Evolutionary conservation across 2,888 invertebrate genomes (phyloP), one percentile per base, ranked within the genome.

Genomic region (Tanypteryx hageni): DNA sequence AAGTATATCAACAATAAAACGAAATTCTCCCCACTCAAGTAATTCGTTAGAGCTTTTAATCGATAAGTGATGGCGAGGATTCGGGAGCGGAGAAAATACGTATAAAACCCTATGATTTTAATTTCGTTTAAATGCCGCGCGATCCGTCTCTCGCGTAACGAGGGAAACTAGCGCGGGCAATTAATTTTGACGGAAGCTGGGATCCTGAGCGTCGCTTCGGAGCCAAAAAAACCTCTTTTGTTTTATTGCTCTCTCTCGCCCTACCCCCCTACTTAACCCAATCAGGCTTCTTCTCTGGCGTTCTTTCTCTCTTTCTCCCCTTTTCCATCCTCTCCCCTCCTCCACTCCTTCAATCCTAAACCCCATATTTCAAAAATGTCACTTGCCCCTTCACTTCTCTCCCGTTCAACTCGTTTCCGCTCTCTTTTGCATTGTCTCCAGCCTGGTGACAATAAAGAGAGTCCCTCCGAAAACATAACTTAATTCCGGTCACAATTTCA

Each of bases 161-260:
- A 22, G 68, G 68, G 68, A 16, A 44, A 44, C 44, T 5, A 68
- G 68, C 4, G 18, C 13, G 27, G 27, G 76, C 27, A 76, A 76
- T 76, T 76, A 76, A 76, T 76, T 76, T 11, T 13, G 27, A 76
- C 76, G 68, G 68, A 11, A n/a, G 18, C 68, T 68, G 68, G 44
- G 68, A 68, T 68, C 68, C 68, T 18, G 11, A 13, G 76, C 76
- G 10, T 11, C 7, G 14, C 76, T 27, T 22, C 76, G 68, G 10
- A 22, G n/a, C 68, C 9, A 76, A 76, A 76, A 76, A 76, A 27
- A 76, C 76, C 68, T 27, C 76, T 27, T 76, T 4, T 27, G 76
- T 76, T 76, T 76, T 76, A 76, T 76, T 76, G 27, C 76, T 76
- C 76, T 76, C 76, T 76, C n/a, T 76, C 76, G 22, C 76, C 22